A percentile compares a stretch with the other conserved stretches of the same genome.
Evolutionary conservation across 2,113 vertebrate species (phyloP).

Genomic region (Otis tarda): DNA sequence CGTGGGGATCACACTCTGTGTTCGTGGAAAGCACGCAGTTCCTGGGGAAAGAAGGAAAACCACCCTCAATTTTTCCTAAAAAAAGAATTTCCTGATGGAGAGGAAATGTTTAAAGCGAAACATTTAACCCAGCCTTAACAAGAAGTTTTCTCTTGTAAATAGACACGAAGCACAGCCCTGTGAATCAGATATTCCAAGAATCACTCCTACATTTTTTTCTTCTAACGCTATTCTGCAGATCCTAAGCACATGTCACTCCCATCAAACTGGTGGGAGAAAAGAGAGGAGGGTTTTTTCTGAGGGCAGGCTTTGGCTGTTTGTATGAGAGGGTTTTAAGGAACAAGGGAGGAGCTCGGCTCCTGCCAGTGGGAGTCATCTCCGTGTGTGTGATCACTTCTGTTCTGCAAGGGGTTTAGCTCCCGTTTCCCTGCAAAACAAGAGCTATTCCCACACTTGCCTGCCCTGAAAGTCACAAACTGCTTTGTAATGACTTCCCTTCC

Average conservation of each 20-base stretch:
- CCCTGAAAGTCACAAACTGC: neutral
- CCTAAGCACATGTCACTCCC: rapidly evolving
- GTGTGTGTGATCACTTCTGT: neutral
- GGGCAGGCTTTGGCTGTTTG: neutral
- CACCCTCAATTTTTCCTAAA: neutral
- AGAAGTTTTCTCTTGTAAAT: neutral
- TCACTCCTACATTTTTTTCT: neutral
- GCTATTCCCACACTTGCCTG: neutral
- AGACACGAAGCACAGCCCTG: rapidly evolving
- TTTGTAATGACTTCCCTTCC: neutral
- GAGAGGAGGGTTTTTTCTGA: neutral
- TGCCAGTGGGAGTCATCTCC: neutral
- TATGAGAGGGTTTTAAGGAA: neutral
- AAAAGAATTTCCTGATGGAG: neutral
- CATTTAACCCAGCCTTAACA: neutral
- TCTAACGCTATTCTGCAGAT: neutral
- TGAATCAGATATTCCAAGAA: neutral
- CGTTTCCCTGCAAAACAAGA: neutral
- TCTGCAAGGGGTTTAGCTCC: neutral
- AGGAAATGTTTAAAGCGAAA: neutral
- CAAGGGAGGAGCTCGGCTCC: neutral
- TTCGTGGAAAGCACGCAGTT: rapidly evolving
- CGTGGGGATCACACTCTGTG: rapidly evolving
- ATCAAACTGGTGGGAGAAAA: neutral
- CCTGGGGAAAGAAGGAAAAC: neutral